phyloP scores from a whole-genome alignment of 2,888 invertebrate genomes.

The Eucera pruinosa region DNA sequence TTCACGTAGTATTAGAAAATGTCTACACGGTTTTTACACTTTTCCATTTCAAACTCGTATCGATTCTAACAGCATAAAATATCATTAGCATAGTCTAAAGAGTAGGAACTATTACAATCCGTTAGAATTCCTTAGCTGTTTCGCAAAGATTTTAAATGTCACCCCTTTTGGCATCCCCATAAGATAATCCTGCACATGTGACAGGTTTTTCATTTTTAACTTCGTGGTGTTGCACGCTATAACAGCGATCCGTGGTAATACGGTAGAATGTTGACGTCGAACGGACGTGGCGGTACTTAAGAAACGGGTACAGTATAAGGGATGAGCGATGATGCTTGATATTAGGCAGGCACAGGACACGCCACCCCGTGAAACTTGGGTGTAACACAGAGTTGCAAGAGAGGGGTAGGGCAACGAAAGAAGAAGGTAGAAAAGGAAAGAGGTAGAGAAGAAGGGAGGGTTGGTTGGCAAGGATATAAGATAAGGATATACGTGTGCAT shows the following conservation, averaged over 20 bases:
- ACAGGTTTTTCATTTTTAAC: conserved; percentile 35
- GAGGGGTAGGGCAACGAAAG: conserved; percentile 43
- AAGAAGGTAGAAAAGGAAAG: too few species aligned
- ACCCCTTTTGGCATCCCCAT: neutral
- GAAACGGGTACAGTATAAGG: conserved; percentile 65
- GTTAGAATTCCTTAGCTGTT: too few species aligned
- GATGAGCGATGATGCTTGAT: conserved; percentile 81
- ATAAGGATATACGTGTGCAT: conserved; percentile 79
- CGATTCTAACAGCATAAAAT: too few species aligned
- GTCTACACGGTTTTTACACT: too few species aligned
- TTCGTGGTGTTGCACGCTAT: conserved; percentile 25
- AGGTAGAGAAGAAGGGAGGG: conserved; percentile 31
- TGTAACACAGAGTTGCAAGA: conserved; percentile 59
- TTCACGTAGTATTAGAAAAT: too few species aligned
- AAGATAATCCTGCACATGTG: conserved; percentile 6
- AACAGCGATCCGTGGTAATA: conserved; percentile 47
- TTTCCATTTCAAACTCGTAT: too few species aligned
- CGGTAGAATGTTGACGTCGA: conserved; percentile 49
- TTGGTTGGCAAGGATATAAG: conserved; percentile 75
- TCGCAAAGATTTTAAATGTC: too few species aligned
- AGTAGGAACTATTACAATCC: too few species aligned
- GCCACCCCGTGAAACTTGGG: conserved; percentile 72
- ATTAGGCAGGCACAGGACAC: conserved; percentile 78
- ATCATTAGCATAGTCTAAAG: too few species aligned
- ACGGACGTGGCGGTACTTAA: conserved; percentile 53